Conservation (phyloP, 2,888 invertebrate species). For the Oligia latruncula region DNA sequence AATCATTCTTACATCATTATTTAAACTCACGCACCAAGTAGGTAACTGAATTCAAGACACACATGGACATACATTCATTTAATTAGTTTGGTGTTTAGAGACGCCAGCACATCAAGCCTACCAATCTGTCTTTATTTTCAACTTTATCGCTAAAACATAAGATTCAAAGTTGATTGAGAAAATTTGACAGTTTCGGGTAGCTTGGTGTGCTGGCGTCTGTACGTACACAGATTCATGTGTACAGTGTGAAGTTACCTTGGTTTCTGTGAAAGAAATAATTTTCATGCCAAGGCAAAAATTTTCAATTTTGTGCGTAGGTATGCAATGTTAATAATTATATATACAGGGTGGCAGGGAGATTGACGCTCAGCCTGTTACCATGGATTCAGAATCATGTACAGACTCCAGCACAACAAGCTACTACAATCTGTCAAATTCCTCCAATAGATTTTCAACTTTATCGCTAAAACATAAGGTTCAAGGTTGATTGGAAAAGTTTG, state of each 20-base stretch:
- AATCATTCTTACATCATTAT: neutral
- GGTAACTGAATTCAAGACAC: neutral
- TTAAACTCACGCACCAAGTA: neutral
- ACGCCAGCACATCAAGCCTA: too few relatives aligned
- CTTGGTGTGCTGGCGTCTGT: neutral
- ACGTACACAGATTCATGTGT: neutral
- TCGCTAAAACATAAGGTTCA: too few relatives aligned
- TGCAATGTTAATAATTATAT: constrained; percentile 19
- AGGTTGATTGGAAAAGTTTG: too few relatives aligned
- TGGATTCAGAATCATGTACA: neutral
- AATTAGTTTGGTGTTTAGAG: neutral
- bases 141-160: too few relatives aligned
- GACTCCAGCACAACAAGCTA: too few relatives aligned
- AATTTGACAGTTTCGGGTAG: too few relatives aligned
- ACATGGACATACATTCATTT: neutral
- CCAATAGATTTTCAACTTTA: too few relatives aligned
- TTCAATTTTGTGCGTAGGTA: constrained; percentile 6
- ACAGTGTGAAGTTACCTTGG: neutral
- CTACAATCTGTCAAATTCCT: too few relatives aligned
- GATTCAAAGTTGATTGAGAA: too few relatives aligned
- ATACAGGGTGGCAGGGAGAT: neutral
- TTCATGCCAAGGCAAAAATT: constrained; percentile 36
- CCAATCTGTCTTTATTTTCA: too few relatives aligned
- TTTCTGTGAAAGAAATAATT: neutral
- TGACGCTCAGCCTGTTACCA: neutral